Conservation (phyloP, 2,888 invertebrate species). For the Sminthurinus aureus region DNA sequence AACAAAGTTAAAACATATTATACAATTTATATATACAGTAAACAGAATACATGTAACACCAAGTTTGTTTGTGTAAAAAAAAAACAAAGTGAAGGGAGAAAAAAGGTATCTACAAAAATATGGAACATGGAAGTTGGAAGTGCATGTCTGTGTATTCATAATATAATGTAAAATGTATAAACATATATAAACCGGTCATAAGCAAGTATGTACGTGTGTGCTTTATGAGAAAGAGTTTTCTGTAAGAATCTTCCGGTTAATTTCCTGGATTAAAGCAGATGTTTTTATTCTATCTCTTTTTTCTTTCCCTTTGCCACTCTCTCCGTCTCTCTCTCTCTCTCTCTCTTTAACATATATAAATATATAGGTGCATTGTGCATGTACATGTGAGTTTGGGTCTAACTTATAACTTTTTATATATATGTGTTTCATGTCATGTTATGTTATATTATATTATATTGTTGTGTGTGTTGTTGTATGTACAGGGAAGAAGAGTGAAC, state of each 20-base stretch:
- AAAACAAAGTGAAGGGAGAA: neutral
- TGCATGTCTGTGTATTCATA: neutral
- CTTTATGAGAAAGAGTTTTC: slow-evolving; percentile 25
- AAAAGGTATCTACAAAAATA: neutral
- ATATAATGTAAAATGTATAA: neutral
- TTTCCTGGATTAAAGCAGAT: slow-evolving; percentile 47
- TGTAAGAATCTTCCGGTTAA: slow-evolving; percentile 42
- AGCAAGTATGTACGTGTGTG: slow-evolving; percentile 1
- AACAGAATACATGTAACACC: too few relatives aligned
- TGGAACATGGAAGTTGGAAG: neutral
- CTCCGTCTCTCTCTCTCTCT: neutral
- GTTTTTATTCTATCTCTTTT: slow-evolving; percentile 27
- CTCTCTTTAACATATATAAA: too few relatives aligned
- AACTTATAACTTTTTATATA: neutral
- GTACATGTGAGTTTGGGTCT: neutral
- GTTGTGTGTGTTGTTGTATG: slow-evolving; percentile 17
- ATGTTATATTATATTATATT: neutral
- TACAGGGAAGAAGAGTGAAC: slow-evolving; percentile 21
- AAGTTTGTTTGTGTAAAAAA: neutral
- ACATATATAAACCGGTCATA: neutral
- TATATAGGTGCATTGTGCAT: too few relatives aligned
- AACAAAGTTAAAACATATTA: too few relatives aligned
- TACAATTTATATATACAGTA: too few relatives aligned
- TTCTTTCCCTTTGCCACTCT: neutral
- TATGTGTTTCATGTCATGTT: neutral